Base-by-base conservation (phyloP, 2,888 invertebrate species). In the Plagiodera versicolora region DNA sequence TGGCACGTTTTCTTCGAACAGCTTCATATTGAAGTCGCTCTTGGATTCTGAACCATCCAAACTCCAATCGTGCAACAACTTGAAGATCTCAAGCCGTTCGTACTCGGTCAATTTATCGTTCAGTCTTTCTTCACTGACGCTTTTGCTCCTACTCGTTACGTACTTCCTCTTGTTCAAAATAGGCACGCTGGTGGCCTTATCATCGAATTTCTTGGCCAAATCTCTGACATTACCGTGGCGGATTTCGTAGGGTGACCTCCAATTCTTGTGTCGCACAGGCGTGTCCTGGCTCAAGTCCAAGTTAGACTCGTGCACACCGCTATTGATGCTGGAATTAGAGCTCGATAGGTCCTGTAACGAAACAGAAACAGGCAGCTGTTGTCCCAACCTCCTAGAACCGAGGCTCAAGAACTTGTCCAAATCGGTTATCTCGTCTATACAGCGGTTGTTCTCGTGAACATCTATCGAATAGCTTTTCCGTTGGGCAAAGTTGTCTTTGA, bases 231-330 rank as follows among this genome's bases (percentile, higher is more conserved):
- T 62, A 9, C 89, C 87, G 17, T 89, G 84, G 58, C 88, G 80
- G 54, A 86, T 86, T 69, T 89, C 88, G 68, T 88, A 88, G 0
- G 89, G 89, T 0, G 88, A 88, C 70, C 85, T 87, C 89, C 89
- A 89, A 17, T 86, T 87, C 67, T 86, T 87, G 51, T 75, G 74
- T 52, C 75, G 75, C 14, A 74, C 67, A 3, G 76, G 74, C 5
- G 74, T 72, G 52, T 74, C 73, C 5, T 75, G 75, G 60, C 78
- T 80, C 35, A 81, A 67, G 71, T 81, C 81, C 52, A 81, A 67
- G 60, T 78, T 78, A 1, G 80, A 79, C 54, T 79, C 79, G 58
- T 79, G 78, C 17, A 79, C 69, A 17, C 74, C 73, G 63, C 79
- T 80, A 57, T 77, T 79, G 51, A 80, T 76, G 59, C 79, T 79